Percentiles rank a stretch among this genome's conserved stretches.
Evolutionary conservation across 2,888 invertebrate genomes (phyloP).

Genomic region (Patella depressa): DNA sequence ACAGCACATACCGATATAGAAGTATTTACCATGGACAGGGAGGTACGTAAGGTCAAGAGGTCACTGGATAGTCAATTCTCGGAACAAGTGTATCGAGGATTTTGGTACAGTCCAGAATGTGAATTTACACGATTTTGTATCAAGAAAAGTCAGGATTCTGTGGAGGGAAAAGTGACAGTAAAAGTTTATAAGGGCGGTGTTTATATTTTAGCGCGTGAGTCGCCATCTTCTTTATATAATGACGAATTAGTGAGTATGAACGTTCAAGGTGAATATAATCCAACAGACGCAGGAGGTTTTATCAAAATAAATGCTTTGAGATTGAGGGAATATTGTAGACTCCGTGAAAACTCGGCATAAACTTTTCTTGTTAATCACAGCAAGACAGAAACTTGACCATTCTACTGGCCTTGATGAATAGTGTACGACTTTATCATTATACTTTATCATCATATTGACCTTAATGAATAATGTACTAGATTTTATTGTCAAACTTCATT

Average conservation of each 20-base stretch:
- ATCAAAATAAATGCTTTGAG: constrained; percentile 85
- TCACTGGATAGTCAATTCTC: constrained; percentile 81
- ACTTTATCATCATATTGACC: too few relatives aligned
- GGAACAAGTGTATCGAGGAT: constrained; percentile 87
- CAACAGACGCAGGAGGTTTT: constrained; percentile 87
- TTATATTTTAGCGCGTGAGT: constrained; percentile 76
- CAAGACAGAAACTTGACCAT: too few relatives aligned
- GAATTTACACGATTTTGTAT: constrained; percentile 80
- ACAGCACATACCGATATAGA: constrained; percentile 85
- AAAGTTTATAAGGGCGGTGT: constrained; percentile 83
- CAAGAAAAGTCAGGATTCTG: constrained; percentile 79
- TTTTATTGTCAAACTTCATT: too few relatives aligned
- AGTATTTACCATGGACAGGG: constrained; percentile 83
- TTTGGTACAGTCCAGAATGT: constrained; percentile 90
- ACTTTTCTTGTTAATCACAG: too few relatives aligned
- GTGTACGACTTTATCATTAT: too few relatives aligned
- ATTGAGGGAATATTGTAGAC: too few relatives aligned
- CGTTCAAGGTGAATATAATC: constrained; percentile 83
- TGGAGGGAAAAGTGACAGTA: constrained; percentile 81
- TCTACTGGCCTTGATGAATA: too few relatives aligned
- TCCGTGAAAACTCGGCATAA: too few relatives aligned
- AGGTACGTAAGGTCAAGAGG: constrained; percentile 83
- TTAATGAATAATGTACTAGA: too few relatives aligned
- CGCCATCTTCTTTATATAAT: constrained; percentile 58
- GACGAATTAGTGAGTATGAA: constrained; percentile 77